Percentiles rank a stretch among this genome's conserved stretches.
Conservation (phyloP, 2,113 vertebrate genomes). For the Gasterosteus aculeatus region DNA sequence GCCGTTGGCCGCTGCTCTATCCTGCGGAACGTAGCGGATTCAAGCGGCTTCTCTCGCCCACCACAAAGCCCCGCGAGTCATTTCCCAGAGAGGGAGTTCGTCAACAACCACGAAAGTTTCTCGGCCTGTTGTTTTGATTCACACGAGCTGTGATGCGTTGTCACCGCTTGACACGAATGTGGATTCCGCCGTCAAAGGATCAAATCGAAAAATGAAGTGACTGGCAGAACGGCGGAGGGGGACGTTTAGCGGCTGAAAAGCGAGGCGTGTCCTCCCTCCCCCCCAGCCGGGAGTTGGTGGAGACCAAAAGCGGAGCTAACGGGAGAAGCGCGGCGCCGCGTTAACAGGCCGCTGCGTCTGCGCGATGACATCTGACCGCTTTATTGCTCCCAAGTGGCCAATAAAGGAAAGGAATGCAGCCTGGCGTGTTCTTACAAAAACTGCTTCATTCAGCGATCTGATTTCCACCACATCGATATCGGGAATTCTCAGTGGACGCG, state of each 20-base stretch:
- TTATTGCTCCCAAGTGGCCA: neutral
- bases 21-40: constrained; percentile 17
- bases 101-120: neutral
- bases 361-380: neutral
- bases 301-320: neutral
- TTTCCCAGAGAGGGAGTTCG: neutral
- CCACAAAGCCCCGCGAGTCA: neutral
- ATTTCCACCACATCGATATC: neutral
- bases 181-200: too few relatives aligned
- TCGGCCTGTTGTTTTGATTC: neutral
- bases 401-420: neutral
- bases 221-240: neutral
- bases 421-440: too few relatives aligned
- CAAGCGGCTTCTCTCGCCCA: neutral
- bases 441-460: neutral
- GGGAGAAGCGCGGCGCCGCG: neutral
- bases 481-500: constrained; percentile 3
- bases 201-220: neutral
- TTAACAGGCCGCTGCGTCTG: neutral
- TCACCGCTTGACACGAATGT: too few relatives aligned
- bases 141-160: too few relatives aligned
- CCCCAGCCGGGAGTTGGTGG: neutral
- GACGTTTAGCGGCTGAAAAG: neutral
- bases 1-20: neutral
- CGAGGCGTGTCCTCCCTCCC: too few relatives aligned